A percentile compares a stretch with the other conserved stretches of the same genome.
These are phyloP conservation scores for Gopherus flavomarginatus DNA, from an alignment of 2,113 vertebrate species.

Conservation along the genomic window DNA sequence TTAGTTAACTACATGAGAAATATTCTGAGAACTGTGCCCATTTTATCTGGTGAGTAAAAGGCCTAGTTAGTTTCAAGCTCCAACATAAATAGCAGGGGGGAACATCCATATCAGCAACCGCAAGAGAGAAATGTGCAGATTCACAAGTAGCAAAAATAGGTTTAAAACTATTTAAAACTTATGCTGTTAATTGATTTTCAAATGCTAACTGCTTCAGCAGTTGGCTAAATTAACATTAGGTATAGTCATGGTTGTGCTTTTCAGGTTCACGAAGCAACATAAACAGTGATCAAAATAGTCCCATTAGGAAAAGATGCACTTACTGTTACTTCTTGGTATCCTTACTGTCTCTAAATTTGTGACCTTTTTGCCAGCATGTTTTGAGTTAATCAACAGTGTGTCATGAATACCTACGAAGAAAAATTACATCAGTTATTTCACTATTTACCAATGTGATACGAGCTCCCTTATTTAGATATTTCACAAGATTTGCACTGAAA, in stretches of 20 bases:
- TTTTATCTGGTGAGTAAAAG: background rate
- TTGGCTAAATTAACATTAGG: background rate
- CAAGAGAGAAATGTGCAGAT: background rate
- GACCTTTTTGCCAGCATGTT: constrained; percentile 53
- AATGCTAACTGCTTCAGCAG: background rate
- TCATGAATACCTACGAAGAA: constrained; percentile 84
- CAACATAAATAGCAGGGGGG: background rate
- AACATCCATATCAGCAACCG: background rate
- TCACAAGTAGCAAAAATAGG: background rate
- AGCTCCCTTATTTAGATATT: background rate
- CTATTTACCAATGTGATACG: background rate
- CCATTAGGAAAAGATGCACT: constrained; percentile 58
- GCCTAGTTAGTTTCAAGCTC: background rate
- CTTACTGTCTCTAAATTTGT: constrained; percentile 81
- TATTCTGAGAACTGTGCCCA: background rate
- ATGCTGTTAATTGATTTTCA: background rate
- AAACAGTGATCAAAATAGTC: background rate
- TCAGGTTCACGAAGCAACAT: background rate
- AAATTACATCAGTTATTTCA: background rate
- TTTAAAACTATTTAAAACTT: background rate
- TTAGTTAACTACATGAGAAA: background rate
- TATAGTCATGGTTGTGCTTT: background rate
- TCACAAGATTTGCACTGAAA: fast-evolving
- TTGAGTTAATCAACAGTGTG: constrained; percentile 85
- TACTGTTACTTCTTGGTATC: constrained; percentile 87